Percentiles rank a stretch among this genome's conserved stretches.
These are phyloP conservation scores for Hemitrygon akajei DNA, from an alignment of 2,797 vertebrate genomes.

Conservation along the genomic window DNA sequence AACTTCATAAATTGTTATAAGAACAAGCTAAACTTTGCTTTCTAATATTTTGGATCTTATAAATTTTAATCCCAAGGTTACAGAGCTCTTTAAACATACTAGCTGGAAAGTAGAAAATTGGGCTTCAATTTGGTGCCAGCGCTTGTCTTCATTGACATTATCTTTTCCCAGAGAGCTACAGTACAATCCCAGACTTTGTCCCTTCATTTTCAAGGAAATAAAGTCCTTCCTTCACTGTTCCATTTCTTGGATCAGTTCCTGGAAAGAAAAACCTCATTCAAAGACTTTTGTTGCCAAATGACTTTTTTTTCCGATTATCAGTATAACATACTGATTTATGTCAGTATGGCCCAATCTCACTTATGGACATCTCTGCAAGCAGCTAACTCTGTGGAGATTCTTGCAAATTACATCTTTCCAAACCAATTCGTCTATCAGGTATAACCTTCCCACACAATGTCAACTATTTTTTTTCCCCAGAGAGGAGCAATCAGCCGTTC, in stretches of 20 bases:
- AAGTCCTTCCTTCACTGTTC: constrained; percentile 42
- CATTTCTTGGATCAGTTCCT: constrained; percentile 43
- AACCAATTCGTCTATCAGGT: background rate
- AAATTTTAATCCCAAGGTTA: background rate
- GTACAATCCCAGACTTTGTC: background rate
- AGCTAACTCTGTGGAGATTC: constrained; percentile 6
- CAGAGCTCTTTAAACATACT: constrained; percentile 3
- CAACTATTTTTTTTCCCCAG: no score
- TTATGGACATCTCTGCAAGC: background rate
- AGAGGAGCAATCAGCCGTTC: background rate
- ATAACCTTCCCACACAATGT: background rate
- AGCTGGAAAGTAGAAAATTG: constrained; percentile 10
- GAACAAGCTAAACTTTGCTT: background rate
- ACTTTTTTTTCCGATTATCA: background rate
- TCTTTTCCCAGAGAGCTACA: background rate
- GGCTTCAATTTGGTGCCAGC: constrained; percentile 39
- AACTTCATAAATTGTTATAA: background rate
- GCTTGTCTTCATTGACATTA: background rate
- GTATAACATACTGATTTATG: background rate
- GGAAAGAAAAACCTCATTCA: constrained; percentile 28
- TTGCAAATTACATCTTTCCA: constrained; percentile 21
- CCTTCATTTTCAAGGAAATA: constrained; percentile 38
- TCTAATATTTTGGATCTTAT: background rate
- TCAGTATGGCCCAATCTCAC: background rate
- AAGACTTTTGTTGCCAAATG: background rate